A percentile compares a stretch with the other conserved stretches of the same genome.
Conservation (phyloP, 37 sponge, comb jelly and placozoan species). For the Oscarella lobularis region DNA sequence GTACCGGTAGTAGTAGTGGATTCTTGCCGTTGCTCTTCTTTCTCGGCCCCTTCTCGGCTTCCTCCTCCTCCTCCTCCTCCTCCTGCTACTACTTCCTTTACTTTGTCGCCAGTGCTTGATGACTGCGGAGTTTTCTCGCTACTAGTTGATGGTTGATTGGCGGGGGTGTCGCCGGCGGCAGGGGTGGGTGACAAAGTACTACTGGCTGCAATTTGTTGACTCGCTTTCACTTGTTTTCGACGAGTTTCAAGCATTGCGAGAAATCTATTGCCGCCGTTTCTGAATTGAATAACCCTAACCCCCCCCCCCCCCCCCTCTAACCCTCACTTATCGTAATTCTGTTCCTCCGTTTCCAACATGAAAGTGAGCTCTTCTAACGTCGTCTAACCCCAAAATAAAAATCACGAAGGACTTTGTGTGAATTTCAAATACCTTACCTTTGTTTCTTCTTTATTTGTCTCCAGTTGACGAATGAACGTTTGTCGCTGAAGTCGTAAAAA, state of each 20-base stretch:
- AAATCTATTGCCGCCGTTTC: too few relatives aligned
- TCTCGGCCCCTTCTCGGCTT: neutral
- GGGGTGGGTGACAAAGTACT: too few relatives aligned
- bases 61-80: neutral
- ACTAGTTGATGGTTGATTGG: neutral
- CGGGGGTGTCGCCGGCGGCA: too few relatives aligned
- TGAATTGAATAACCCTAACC: too few relatives aligned
- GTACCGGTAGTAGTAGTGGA: too few relatives aligned
- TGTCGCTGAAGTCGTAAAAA: conserved; percentile 89
- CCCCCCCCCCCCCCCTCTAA: too few relatives aligned
- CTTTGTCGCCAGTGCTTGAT: neutral
- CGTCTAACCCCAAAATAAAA: neutral
- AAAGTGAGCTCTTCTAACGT: conserved; percentile 29
- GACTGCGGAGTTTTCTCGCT: neutral
- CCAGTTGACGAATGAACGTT: conserved; percentile 51
- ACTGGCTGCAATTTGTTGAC: too few relatives aligned
- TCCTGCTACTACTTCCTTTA: neutral
- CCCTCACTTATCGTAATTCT: conserved; percentile 52
- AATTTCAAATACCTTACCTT: conserved; percentile 21
- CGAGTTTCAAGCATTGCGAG: too few relatives aligned
- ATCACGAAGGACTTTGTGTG: too few relatives aligned
- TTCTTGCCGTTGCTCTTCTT: neutral
- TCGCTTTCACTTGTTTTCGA: too few relatives aligned
- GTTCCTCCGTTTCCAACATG: conserved; percentile 25
- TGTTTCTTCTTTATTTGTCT: conserved; percentile 61